phyloP scores from a whole-genome alignment of 2,113 vertebrate genomes.

The Malaclemys terrapin region DNA sequence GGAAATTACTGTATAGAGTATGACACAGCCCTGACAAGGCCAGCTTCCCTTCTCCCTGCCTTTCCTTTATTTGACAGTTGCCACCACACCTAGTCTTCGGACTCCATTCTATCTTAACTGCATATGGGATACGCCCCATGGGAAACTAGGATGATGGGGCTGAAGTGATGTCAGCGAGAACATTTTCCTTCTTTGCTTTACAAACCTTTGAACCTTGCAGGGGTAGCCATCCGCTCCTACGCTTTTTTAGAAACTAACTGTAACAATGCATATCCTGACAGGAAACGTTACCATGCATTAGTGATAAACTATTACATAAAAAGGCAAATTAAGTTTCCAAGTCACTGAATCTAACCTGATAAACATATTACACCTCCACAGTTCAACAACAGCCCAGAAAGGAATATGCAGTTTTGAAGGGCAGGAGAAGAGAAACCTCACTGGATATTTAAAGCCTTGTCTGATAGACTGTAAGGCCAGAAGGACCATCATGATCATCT shows the following conservation, averaged over 20 bases:
- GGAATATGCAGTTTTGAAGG: constrained; percentile 16
- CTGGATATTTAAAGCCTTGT: neutral
- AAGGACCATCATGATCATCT: neutral
- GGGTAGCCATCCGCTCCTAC: neutral
- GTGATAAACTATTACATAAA: constrained; percentile 61
- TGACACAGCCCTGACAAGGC: constrained; percentile 69
- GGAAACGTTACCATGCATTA: constrained; percentile 67
- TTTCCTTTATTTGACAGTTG: constrained; percentile 72
- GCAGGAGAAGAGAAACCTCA: neutral
- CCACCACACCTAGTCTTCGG: constrained; percentile 70
- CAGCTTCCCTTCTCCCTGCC: constrained; percentile 67
- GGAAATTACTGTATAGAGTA: constrained; percentile 61
- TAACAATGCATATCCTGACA: constrained; percentile 76
- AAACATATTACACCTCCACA: constrained; percentile 43
- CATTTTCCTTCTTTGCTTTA: constrained; percentile 42
- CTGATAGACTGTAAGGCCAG: neutral
- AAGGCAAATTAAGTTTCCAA: constrained; percentile 61
- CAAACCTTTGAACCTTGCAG: constrained; percentile 54
- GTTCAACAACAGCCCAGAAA: constrained; percentile 29
- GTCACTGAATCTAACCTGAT: constrained; percentile 21
- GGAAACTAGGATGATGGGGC: constrained; percentile 56
- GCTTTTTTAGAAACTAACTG: neutral
- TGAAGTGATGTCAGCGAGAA: constrained; percentile 65
- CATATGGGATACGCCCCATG: constrained; percentile 64
- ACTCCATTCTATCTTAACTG: constrained; percentile 41